Conservation (phyloP, 2,797 vertebrate genomes). For the Ctenopoma multispine region DNA sequence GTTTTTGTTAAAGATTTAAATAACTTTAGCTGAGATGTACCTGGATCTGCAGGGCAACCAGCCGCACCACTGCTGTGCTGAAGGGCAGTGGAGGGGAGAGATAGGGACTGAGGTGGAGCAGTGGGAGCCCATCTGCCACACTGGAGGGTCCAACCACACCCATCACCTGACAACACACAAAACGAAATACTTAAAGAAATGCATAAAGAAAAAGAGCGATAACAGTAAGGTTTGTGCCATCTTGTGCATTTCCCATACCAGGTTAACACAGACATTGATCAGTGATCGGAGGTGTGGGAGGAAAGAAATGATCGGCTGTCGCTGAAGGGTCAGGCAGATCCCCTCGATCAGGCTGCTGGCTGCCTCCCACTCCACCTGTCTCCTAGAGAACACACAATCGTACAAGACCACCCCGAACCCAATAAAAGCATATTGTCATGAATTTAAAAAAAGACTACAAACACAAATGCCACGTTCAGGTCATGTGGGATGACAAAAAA, state of each 20-base stretch:
- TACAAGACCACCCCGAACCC: slow-evolving; percentile 28
- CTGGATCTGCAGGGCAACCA: slow-evolving; percentile 99
- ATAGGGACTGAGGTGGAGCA: slow-evolving; percentile 99
- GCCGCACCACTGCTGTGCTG: slow-evolving; percentile 98
- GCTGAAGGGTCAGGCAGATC: slow-evolving; percentile 98
- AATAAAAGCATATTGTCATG: slow-evolving; percentile 28
- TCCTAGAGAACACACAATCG: slow-evolving; percentile 84
- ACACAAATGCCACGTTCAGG: not conserved
- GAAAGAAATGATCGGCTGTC: slow-evolving; percentile 99
- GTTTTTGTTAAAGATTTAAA: not conserved
- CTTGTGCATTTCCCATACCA: slow-evolving; percentile 81
- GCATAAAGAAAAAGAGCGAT: rapidly evolving
- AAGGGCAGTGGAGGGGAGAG: slow-evolving; percentile 98
- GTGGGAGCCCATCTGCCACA: slow-evolving; percentile 98
- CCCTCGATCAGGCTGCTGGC: slow-evolving; percentile 99
- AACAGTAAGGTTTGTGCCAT: rapidly evolving
- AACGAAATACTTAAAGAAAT: slow-evolving; percentile 40
- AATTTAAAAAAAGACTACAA: not conserved
- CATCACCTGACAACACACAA: slow-evolving; percentile 93
- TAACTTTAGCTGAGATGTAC: slow-evolving; percentile 69
- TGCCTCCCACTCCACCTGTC: slow-evolving; percentile 99
- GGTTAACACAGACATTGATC: slow-evolving; percentile 99
- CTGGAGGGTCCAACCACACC: slow-evolving; percentile 99
- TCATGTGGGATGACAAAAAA: not conserved
- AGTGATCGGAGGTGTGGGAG: slow-evolving; percentile 98